These are phyloP conservation scores for Nemotelus pantherinus DNA, from an alignment of 2,888 invertebrate genomes.

Conservation along the genomic window DNA sequence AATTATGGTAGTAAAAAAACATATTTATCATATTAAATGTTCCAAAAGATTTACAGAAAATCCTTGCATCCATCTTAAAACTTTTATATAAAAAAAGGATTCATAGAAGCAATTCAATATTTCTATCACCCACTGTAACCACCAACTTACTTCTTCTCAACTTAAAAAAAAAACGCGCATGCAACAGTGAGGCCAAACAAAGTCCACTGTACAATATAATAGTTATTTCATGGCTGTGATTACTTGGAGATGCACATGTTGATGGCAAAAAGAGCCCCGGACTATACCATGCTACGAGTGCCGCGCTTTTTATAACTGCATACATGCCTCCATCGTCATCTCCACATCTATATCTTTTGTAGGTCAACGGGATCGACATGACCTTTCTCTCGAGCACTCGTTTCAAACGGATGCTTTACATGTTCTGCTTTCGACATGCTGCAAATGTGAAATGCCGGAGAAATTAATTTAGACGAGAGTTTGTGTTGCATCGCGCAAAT, in stretches of 20 bases:
- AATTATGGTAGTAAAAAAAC: too few species aligned
- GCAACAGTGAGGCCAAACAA: too few species aligned
- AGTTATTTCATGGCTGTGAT: constrained; percentile 10
- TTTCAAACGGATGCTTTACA: background rate
- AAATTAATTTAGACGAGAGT: too few species aligned
- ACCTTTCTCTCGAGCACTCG: constrained; percentile 1
- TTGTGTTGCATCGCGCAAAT: too few species aligned
- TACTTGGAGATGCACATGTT: constrained; percentile 19
- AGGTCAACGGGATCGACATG: constrained; percentile 23
- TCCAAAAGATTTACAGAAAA: too few species aligned
- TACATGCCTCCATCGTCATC: background rate
- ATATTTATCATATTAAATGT: too few species aligned
- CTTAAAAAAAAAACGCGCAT: too few species aligned
- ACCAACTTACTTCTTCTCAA: background rate
- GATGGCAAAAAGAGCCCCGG: constrained; percentile 2
- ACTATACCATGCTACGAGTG: background rate
- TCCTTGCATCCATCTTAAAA: too few species aligned
- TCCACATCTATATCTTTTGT: constrained; percentile 2
- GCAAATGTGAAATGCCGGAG: too few species aligned
- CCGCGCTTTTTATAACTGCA: background rate
- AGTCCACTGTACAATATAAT: too few species aligned
- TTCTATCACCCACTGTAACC: background rate
- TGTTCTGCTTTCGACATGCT: too few species aligned
- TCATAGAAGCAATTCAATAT: too few species aligned
- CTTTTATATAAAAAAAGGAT: background rate